A percentile compares a stretch with the other conserved stretches of the same genome.
phyloP scores from a whole-genome alignment of 2,113 vertebrate species.

The Octodon degus region DNA sequence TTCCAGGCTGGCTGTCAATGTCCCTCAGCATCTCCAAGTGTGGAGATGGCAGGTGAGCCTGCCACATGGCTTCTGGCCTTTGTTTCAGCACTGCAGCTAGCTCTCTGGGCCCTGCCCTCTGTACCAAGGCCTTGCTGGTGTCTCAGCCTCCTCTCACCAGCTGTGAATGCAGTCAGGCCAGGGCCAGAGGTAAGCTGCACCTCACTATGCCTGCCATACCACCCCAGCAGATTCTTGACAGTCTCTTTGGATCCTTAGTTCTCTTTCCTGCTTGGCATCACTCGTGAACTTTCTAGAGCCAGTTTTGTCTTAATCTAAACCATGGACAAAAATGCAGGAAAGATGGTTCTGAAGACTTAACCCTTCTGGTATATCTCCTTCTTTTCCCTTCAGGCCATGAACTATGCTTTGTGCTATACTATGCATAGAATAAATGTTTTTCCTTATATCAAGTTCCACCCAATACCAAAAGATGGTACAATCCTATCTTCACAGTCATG shows the following conservation, averaged over 20 bases:
- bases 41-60: background rate
- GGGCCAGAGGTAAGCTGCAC: background rate
- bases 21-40: background rate
- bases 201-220: background rate
- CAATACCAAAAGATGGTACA: background rate
- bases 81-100: background rate
- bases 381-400: background rate
- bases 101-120: background rate
- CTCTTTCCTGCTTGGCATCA: background rate
- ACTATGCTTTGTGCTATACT: background rate
- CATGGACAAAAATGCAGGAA: background rate
- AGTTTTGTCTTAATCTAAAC: background rate
- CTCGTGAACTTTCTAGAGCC: background rate
- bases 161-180: background rate
- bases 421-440: background rate
- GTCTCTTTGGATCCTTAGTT: background rate
- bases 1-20: background rate
- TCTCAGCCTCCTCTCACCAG: background rate
- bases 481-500: background rate
- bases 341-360: slow-evolving; percentile 21
- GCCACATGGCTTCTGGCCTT: background rate
- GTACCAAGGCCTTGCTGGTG: background rate
- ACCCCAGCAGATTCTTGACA: background rate
- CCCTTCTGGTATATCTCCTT: background rate
- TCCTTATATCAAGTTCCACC: background rate